Evolutionary conservation across 1,140 invertebrate species (phyloP).

Genomic region (Drosophila fuyamai): DNA sequence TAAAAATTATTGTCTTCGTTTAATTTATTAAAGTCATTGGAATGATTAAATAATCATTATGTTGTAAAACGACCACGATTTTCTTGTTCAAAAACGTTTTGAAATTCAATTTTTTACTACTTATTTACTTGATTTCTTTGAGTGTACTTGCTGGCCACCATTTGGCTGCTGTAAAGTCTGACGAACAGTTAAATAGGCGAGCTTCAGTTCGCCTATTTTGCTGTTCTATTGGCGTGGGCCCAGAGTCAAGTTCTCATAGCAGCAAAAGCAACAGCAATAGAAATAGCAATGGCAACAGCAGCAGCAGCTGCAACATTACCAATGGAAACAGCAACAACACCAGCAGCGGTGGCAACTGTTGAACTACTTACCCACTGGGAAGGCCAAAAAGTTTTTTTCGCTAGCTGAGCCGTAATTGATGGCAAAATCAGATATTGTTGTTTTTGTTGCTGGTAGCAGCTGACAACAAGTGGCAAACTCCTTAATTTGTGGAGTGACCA

Average conservation of each 20-base stretch:
- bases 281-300: slow-evolving; percentile 35
- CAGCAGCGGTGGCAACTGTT: slow-evolving; percentile 30
- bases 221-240: slow-evolving; percentile 46
- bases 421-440: slow-evolving; percentile 47
- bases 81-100: too few species aligned
- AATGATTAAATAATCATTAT: too few species aligned
- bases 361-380: slow-evolving; percentile 62
- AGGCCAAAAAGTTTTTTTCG: slow-evolving; percentile 46
- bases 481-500: slow-evolving; percentile 76
- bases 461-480: slow-evolving; percentile 54
- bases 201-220: slow-evolving; percentile 13
- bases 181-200: slow-evolving; percentile 35
- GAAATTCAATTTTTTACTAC: neutral
- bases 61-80: too few species aligned
- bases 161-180: slow-evolving; percentile 10
- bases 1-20: too few species aligned
- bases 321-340: slow-evolving; percentile 32
- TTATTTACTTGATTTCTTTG: neutral
- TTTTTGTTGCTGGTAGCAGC: slow-evolving; percentile 34
- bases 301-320: slow-evolving; percentile 23
- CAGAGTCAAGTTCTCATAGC: slow-evolving; percentile 49
- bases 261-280: slow-evolving; percentile 32
- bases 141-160: slow-evolving; percentile 22
- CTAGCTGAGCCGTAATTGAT: slow-evolving; percentile 52
- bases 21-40: too few species aligned